Conservation (phyloP, 37 sponge, comb jelly and placozoan species). For the Tethya wilhelma region DNA sequence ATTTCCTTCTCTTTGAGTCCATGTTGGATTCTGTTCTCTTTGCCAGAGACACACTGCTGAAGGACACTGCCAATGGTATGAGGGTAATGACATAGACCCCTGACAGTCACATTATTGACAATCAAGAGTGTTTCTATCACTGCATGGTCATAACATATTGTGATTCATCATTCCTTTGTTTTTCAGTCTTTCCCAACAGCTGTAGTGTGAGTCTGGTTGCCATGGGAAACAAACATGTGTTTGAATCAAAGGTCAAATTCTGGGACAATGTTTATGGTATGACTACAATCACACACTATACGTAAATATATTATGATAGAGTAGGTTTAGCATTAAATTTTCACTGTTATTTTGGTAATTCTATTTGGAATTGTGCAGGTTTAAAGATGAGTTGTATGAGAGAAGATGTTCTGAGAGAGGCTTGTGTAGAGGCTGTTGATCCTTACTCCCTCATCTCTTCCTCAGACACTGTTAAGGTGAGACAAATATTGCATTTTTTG, state of each 20-base stretch:
- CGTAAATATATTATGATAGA: not conserved
- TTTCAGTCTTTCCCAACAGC: constrained; percentile 75
- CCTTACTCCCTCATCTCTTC: constrained; percentile 43
- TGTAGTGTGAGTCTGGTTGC: constrained; percentile 75
- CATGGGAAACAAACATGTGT: constrained; percentile 41
- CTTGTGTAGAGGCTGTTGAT: constrained; percentile 42
- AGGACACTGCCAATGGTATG: too few species aligned
- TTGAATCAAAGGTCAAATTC: constrained; percentile 38
- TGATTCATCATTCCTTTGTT: not conserved
- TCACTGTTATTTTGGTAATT: too few species aligned
- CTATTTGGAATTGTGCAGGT: too few species aligned
- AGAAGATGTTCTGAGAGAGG: constrained; percentile 52
- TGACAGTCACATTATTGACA: too few species aligned
- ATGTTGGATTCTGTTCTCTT: constrained; percentile 84
- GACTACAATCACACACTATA: not conserved
- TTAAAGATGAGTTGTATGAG: constrained; percentile 85
- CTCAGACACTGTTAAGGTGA: constrained; percentile 61
- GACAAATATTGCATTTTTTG: too few species aligned
- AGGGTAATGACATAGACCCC: too few species aligned
- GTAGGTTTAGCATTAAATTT: too few species aligned
- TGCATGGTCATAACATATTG: too few species aligned
- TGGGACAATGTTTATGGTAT: constrained; percentile 87
- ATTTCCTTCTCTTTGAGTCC: constrained; percentile 86
- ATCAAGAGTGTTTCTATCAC: too few species aligned
- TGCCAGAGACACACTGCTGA: constrained; percentile 86